Base-by-base conservation (phyloP, 2,113 vertebrate genomes). In the Brienomyrus longianalis region DNA sequence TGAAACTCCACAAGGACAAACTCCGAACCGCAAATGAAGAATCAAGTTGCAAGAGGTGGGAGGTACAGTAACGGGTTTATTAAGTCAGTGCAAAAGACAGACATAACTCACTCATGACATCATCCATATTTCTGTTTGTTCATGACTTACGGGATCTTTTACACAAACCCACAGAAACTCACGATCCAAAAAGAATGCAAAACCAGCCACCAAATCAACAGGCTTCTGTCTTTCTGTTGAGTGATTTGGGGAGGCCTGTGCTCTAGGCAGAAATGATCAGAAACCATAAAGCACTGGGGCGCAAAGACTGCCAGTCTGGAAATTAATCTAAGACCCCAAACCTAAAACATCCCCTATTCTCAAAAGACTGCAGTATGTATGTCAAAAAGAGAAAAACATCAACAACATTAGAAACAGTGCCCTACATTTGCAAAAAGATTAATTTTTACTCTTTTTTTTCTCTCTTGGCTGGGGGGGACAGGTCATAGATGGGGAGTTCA, bases 51-150 rank as follows among this genome's bases (percentile, higher is more conserved):
- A 56, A 43, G 45, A 80, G 86, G 90, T 93, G 93, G 92, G 92
- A 95, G 94, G 92, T 96, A 96, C 95, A 95, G 95, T 95, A 96
- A 96, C 95, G 89, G 94, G 94, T 96, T 96, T 96, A 96, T 96
- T 96, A 96, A 96, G 96, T 96, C 96, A 96, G 96, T 96, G 96
- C 96, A 96, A 96, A 96, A 96, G 95, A 96, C 95, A 96, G 94
- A 96, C 94, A 92, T 91, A 95, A 96, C 94, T 96, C 95, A 95
- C 96, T 96, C 95, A 96, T 94, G 95, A 96, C 94, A 93, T 95
- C 94, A 95, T 94, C 91, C 93, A 95, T 95, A 92, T 89, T 92
- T 94, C 88, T 89, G 89, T 92, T 91, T 91, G 88, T 91, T 91
- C 86, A 89, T 92, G 91, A 92, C 89, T 94, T 90, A 93, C 84